Base-by-base conservation (phyloP, 2,797 vertebrate species). In the Aratinga solstitialis region DNA sequence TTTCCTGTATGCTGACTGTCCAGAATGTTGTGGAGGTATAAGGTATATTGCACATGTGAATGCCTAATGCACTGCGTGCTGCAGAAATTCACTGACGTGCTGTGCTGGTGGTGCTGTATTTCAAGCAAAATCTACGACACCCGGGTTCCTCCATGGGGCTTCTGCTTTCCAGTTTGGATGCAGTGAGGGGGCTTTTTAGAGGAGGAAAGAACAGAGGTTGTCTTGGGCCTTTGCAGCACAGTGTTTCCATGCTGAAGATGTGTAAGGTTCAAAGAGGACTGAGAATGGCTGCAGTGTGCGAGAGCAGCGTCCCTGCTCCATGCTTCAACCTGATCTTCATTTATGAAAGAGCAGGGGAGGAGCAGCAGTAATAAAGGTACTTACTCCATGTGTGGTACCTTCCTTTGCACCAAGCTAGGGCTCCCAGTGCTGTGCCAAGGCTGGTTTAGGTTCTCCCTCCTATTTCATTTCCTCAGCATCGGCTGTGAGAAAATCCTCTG, bases 311-410 rank as follows among this genome's bases (percentile, higher is more conserved):
- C 27, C 15, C 1, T 5, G n/a, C 67, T 24, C 71, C 0, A 2
- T 13, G 7, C 51, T 36, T 38, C 45, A 6, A 24, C 24, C 27
- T 9, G 8, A 4, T 5, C 78, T 26, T 18, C 59, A 20, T 4
- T 11, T 20, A 2, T 13, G 16, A 19, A 29, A 5, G 40, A 16
- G 23, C 54, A 13, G 34, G 26, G 17, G 7, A 11, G 34, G 40
- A 42, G 53, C 61, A 67, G 66, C 66, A 9, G 1, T 9, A 24
- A 51, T 20, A 30, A 13, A 15, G 21, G 54, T 29, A 11, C 3
- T 21, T 26, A 4, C 7, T 1, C 45, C 4, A 0, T 11, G 3
- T 1, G 9, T 4, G 2, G 1, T 12, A 4, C 29, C 43, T 59
- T 21, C 27, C 76, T 42, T 7, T 0, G 62, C 27, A 12, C 20